Evolutionary conservation across 2,888 invertebrate genomes (phyloP).

Genomic region (Fissipunctia ypsillon): DNA sequence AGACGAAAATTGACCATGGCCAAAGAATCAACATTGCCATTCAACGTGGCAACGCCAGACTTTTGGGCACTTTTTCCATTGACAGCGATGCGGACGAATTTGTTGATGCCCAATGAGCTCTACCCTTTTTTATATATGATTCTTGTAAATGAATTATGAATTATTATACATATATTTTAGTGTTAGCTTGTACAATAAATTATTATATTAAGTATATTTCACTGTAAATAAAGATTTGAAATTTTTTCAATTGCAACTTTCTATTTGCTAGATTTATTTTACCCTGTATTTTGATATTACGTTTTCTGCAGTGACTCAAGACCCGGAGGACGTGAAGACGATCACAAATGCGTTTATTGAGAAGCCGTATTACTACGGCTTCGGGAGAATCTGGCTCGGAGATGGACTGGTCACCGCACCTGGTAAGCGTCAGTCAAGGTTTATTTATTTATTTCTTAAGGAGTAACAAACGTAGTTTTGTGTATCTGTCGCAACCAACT

Average conservation of each 20-base stretch:
- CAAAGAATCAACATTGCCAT: background rate
- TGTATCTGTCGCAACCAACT: no score
- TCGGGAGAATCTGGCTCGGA: conserved; percentile 78
- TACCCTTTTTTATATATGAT: background rate
- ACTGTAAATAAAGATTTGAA: background rate
- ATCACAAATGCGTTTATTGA: conserved; percentile 77
- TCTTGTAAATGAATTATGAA: background rate
- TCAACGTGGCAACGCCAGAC: background rate
- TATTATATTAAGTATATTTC: background rate
- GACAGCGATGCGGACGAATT: background rate
- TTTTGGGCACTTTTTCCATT: background rate
- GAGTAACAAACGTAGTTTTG: no score
- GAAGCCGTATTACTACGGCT: conserved; percentile 79
- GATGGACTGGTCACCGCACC: conserved; percentile 81
- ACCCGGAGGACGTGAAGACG: conserved; percentile 78
- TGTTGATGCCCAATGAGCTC: background rate
- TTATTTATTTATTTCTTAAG: background rate
- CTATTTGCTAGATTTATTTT: background rate
- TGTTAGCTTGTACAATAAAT: background rate
- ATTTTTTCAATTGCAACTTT: background rate
- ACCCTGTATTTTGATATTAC: background rate
- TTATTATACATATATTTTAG: background rate
- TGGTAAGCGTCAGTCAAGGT: conserved; percentile 66
- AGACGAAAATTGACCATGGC: no score
- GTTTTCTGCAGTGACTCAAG: conserved; percentile 70